These are phyloP conservation scores for Rhinogobio ventralis DNA, from an alignment of 2,797 vertebrate species.

Conservation along the genomic window DNA sequence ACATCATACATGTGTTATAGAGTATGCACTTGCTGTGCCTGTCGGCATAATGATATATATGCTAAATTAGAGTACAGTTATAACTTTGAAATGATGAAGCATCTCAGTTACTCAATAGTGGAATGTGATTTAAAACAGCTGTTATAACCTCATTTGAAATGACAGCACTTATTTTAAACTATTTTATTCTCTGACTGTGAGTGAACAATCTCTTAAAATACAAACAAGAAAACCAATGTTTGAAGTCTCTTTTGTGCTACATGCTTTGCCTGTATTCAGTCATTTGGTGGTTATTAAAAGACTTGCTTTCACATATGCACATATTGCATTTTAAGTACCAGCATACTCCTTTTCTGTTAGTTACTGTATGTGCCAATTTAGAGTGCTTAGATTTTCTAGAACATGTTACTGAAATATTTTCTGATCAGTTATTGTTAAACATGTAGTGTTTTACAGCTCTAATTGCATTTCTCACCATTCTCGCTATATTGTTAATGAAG, in stretches of 20 bases:
- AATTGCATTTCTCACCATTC: constrained; percentile 22
- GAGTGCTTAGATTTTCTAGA: background rate
- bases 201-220: background rate
- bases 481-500: background rate
- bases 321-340: background rate
- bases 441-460: background rate
- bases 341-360: background rate
- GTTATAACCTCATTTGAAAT: background rate
- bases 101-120: background rate
- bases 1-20: background rate
- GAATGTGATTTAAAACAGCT: background rate
- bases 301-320: background rate
- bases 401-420: background rate
- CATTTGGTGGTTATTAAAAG: background rate
- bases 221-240: background rate
- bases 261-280: background rate
- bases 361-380: background rate
- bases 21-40: background rate
- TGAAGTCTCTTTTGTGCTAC: background rate
- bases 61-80: background rate
- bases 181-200: background rate
- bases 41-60: background rate
- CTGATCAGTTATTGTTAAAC: background rate
- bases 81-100: background rate
- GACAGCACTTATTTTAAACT: background rate